Evolutionary conservation across 2,888 invertebrate species (phyloP), one percentile per base, ranked within the genome.

Genomic region (Notodonta dromedarius): DNA sequence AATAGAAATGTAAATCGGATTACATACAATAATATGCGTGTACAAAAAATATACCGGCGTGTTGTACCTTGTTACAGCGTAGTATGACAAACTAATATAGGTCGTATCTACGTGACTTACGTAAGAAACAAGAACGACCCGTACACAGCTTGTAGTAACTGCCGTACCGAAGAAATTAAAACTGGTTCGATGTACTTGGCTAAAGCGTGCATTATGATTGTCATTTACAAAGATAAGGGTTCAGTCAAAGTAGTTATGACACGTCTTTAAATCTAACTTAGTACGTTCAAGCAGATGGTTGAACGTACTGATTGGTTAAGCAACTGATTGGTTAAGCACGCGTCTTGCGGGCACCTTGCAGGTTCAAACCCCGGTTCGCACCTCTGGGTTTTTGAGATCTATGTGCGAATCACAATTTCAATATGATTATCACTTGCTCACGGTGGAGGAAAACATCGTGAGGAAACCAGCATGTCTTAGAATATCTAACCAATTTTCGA

Each of bases 41-140:
- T 59, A 61, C 64, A 67, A 72, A 67, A 72, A 73, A 72, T 73
- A 67, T 66, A 71, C 71, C 61, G 57, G 65, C 66, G 35, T 67
- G 75, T 60, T 67, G 75, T 60, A 62, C 54, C 58, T 59, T 70
- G 32, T 13, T 35, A 46, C 9, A 55, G 13, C 24, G 56, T 35
- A 56, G 57, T 62, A 66, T 75, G 66, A 74, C 66, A 63, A 60
- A 60, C 63, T 61, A 65, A 74, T 70, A 74, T 72, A 65, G 73
- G 70, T 74, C 67, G 57, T 65, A 66, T 52, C 60, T 65, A 60
- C 51, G 56, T 58, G 61, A 58, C 63, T 69, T 66, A 65, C 66
- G 59, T 65, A 32, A 52, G 16, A 51, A 63, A 61, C 65, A 51
- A 63, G 63, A 67, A 58, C 59, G 65, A 70, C 69, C 69, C 61